Evolutionary conservation across 1,140 invertebrate species (phyloP).

Genomic region (Triops cancriformis): DNA sequence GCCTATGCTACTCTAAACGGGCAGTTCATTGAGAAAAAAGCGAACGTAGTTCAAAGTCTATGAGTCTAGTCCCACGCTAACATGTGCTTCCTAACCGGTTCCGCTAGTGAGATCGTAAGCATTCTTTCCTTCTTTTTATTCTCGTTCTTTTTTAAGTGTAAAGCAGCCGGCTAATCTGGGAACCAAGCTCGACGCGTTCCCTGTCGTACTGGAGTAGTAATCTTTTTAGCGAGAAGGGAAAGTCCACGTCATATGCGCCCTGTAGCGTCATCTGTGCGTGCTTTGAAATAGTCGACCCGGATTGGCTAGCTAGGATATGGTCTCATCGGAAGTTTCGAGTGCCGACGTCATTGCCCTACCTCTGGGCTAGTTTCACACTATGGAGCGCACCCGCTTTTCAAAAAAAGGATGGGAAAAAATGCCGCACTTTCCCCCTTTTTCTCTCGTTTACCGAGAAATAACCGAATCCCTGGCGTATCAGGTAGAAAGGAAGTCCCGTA

Average conservation of each 20-base stretch:
- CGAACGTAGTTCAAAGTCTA: background rate
- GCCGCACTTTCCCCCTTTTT: slow-evolving; percentile 7
- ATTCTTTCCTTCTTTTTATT: background rate
- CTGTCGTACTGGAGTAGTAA: background rate
- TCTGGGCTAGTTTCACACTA: background rate
- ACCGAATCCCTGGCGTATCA: background rate
- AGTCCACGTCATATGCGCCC: background rate
- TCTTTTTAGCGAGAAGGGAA: background rate
- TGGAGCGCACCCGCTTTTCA: background rate
- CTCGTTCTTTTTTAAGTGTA: background rate
- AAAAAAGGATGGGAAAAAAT: background rate
- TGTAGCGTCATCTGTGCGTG: slow-evolving; percentile 1
- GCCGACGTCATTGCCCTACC: background rate
- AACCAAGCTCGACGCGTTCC: background rate
- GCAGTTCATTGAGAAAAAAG: background rate
- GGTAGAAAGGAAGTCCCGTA: slow-evolving; percentile 1
- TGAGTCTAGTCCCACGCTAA: background rate
- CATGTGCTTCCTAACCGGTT: background rate
- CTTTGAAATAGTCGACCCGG: background rate
- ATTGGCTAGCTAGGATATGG: background rate
- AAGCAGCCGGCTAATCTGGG: background rate
- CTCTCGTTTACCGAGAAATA: background rate
- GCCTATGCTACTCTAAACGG: background rate
- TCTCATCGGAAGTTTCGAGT: background rate
- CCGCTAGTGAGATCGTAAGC: background rate